phyloP scores from a whole-genome alignment of 1,140 invertebrate genomes.

The Acromyrmex charruanus region DNA sequence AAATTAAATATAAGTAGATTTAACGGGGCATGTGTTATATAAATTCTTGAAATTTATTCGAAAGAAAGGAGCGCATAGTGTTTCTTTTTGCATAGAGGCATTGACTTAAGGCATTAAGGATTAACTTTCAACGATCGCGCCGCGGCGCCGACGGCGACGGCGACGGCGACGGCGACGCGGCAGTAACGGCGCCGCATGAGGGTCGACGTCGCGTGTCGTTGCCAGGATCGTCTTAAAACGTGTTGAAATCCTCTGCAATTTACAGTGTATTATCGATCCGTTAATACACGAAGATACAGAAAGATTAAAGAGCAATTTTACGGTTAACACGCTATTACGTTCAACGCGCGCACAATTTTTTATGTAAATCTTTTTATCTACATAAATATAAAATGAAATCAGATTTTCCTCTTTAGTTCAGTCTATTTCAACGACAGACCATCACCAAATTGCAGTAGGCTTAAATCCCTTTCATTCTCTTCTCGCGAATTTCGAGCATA shows the following conservation, averaged over 20 bases:
- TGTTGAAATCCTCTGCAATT: neutral
- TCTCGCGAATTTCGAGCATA: neutral
- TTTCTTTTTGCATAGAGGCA: slow-evolving; percentile 14
- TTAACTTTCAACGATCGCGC: slow-evolving; percentile 53
- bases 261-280: neutral
- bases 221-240: neutral
- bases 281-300: neutral
- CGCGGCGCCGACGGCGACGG: slow-evolving; percentile 27
- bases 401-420: neutral
- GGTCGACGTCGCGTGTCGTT: slow-evolving; percentile 38
- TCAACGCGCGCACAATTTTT: neutral
- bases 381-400: neutral
- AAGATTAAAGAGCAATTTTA: neutral
- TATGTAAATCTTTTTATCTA: neutral
- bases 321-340: neutral
- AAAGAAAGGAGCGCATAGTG: neutral
- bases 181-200: slow-evolving; percentile 23
- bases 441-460: neutral
- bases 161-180: slow-evolving; percentile 31
- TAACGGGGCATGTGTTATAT: neutral
- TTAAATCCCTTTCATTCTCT: neutral
- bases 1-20: neutral
- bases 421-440: neutral
- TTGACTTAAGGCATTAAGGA: slow-evolving; percentile 50
- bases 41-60: neutral